Percentiles rank a stretch among this genome's conserved stretches.
Conservation (phyloP, 2,113 vertebrate species). For the Micronycteris hirsuta region DNA sequence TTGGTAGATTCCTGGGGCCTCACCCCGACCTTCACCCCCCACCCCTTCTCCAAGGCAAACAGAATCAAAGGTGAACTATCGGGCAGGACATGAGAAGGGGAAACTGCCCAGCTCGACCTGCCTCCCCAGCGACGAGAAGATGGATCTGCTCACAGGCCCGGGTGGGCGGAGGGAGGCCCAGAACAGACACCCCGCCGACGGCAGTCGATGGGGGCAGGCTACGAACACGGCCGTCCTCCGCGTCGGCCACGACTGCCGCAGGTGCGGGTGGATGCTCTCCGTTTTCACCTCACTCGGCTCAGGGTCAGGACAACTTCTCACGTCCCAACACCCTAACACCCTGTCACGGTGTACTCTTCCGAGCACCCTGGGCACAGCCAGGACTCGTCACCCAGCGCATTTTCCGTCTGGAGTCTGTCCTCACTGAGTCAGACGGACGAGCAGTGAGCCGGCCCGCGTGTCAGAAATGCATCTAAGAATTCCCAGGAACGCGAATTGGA, state of each 20-base stretch:
- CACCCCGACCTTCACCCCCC: no score
- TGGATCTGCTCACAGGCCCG: neutral
- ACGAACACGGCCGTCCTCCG: no score
- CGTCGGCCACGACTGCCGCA: no score
- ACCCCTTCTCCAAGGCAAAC: neutral
- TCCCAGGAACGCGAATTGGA: neutral
- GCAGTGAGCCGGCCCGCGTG: neutral
- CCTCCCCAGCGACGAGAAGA: neutral
- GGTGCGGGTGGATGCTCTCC: neutral
- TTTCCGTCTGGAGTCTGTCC: neutral
- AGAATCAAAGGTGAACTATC: fast-evolving
- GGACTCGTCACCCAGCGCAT: neutral
- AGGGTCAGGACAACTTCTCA: neutral
- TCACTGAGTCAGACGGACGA: neutral
- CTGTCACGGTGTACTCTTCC: neutral
- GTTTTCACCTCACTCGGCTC: neutral
- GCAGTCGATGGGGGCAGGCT: fast-evolving
- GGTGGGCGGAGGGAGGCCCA: neutral
- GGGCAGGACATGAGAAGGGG: fast-evolving
- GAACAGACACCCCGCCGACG: fast-evolving
- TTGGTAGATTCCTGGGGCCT: neutral
- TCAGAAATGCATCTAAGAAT: neutral
- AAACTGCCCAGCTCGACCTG: fast-evolving
- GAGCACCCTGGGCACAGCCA: neutral
- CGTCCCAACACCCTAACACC: neutral